Evolutionary conservation across 2,113 vertebrate species (phyloP).

Genomic region (Rhinoptilus africanus): DNA sequence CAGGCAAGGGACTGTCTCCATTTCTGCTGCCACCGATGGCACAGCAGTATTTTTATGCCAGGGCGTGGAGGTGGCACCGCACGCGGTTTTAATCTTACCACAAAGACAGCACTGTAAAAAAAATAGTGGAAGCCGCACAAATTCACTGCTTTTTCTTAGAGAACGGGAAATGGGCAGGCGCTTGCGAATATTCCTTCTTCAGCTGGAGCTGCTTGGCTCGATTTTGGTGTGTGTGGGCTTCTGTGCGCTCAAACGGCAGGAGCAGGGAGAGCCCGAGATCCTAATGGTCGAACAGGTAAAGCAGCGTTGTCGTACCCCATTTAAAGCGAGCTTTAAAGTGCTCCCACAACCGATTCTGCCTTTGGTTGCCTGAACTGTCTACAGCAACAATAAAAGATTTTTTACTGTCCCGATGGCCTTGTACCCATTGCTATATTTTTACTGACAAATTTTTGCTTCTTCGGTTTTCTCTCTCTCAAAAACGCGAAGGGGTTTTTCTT

Average conservation of each 20-base stretch:
- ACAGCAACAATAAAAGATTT: not conserved
- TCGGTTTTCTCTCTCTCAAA: not conserved
- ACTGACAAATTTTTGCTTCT: not conserved
- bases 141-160: not conserved
- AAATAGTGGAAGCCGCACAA: not conserved
- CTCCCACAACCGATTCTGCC: not conserved
- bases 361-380: not conserved
- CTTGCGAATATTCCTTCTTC: not conserved
- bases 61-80: not conserved
- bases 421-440: not conserved
- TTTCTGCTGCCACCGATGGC: not conserved
- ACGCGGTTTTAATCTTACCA: rapidly evolving
- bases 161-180: not conserved
- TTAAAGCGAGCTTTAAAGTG: not conserved
- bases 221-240: not conserved
- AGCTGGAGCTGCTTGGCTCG: not conserved
- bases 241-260: not conserved
- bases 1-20: not conserved
- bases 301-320: not conserved
- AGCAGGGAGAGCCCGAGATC: not conserved
- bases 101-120: not conserved
- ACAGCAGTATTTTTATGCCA: not conserved
- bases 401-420: not conserved
- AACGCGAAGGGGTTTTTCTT: not conserved
- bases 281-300: not conserved